Base-by-base conservation (phyloP, 2,797 vertebrate genomes). In the Antennarius maculatus region DNA sequence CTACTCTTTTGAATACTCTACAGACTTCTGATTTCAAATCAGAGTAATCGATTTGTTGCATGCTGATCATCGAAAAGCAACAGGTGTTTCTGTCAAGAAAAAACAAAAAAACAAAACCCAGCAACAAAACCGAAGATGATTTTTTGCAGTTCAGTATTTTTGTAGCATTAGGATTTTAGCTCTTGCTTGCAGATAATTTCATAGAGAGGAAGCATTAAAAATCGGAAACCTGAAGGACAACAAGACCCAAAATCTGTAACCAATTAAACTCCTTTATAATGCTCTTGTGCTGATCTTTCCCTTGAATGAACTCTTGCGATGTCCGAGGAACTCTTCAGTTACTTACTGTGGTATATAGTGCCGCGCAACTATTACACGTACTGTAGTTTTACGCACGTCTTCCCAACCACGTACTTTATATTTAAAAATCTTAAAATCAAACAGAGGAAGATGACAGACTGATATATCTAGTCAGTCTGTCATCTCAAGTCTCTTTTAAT, bases 21-120 rank as follows among this genome's bases (percentile, higher is more conserved):
- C 23, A 23, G 23, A 10, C 3, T 53, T 7, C 7, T 4, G 10
- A 12, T 53, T 17, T n/a, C 0, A 42, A 27, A 47, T 39, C 3
- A 6, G 1, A 42, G 14, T 45, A 49, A 27, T n/a, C 3, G 7
- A 10, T 7, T 7, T 2, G 7, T 18, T 12, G 5, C n/a, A 2
- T 15, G 11, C 1, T 7, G 5, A 41, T 17, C 29, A 58, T 69
- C 23, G 23, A 29, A 0, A 60, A 53, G 50, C 42, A 71, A 65
- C 80, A 85, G 72, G 79, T 83, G 79, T 69, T 74, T 49, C 7
- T 50, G 12, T 37, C 17, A 39, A 16, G 17, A 27, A 18, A 23
- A 56, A 39, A 39, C 12, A 42, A 59, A 41, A n/a, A 39, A 43
- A 10, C 29, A 59, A 41, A n/a, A 17, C 5, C 1, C 0, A 23